Evolutionary conservation across 1,140 invertebrate genomes (phyloP), one percentile per base, ranked within the genome.

Genomic region (Dryas iulia): DNA sequence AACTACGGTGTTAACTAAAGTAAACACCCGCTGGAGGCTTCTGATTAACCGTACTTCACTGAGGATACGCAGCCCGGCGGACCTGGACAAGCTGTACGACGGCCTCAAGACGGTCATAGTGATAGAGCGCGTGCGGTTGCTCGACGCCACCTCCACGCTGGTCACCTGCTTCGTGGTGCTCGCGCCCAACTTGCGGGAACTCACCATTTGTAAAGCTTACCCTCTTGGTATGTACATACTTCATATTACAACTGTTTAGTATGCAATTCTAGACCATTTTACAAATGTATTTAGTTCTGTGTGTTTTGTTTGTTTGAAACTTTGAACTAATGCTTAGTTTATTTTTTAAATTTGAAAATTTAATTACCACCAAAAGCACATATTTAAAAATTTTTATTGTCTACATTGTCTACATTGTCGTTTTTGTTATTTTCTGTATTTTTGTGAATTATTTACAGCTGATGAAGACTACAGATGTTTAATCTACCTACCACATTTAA

Each of bases 401-500:
- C n/a, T n/a, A n/a, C n/a, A n/a, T n/a, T n/a, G n/a, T n/a, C n/a
- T n/a, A n/a, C n/a, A n/a, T n/a, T n/a, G n/a, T n/a, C n/a, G n/a
- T n/a, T n/a, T n/a, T n/a, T n/a, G n/a, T n/a, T n/a, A n/a, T n/a
- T n/a, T n/a, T n/a, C n/a, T n/a, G n/a, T n/a, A n/a, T n/a, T n/a
- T n/a, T 47, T 6, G 7, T 47, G 7, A 18, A 2, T 61, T 57
- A 25, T 30, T 72, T 72, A 53, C 57, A 72, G 63, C 58, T 60
- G 30, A 57, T 6, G 53, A 63, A 23, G 68, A 63, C 21, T 60
- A 76, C 8, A 56, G 7, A 5, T 6, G 21, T 10, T 52, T 79
- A n/a, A n/a, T n/a, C 11, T 18, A 11, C 3, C 18, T 81, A 12
- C 56, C 66, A 7, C 53, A 74, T 60, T 59, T 82, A 6, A 30